Evolutionary conservation across 2,888 invertebrate species (phyloP).

Genomic region (Cacoxenus indagator): DNA sequence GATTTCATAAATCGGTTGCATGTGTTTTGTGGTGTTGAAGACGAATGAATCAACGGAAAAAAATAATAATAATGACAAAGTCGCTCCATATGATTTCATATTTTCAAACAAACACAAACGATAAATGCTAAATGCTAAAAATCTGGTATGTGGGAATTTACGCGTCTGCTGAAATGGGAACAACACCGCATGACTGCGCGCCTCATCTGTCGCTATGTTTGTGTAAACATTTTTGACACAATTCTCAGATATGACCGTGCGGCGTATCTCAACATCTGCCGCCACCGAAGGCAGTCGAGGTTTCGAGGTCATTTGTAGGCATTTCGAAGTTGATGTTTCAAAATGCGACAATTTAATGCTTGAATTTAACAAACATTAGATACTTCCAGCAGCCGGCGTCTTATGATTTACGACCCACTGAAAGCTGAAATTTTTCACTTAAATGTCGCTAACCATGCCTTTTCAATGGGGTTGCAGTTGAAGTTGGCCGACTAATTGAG

Average conservation of each 20-base stretch:
- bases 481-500: background rate
- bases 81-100: too few species aligned
- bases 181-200: too few species aligned
- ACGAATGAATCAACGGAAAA: too few species aligned
- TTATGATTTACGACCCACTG: background rate
- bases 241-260: conserved; percentile 40
- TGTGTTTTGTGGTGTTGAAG: conserved; percentile 44
- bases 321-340: background rate
- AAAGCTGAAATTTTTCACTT: background rate
- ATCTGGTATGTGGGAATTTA: conserved; percentile 56
- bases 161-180: conserved; percentile 65
- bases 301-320: conserved; percentile 4
- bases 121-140: conserved; percentile 30
- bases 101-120: background rate
- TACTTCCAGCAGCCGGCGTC: conserved; percentile 49
- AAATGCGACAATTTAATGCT: conserved; percentile 53
- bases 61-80: too few species aligned
- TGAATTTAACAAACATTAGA: conserved; percentile 61
- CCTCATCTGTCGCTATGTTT: conserved; percentile 36
- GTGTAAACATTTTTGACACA: conserved; percentile 66
- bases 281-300: background rate
- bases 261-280: conserved; percentile 2
- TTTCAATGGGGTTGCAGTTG: background rate
- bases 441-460: too few species aligned
- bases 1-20: conserved; percentile 66